These are phyloP conservation scores for Ormia ochracea DNA, from an alignment of 2,888 invertebrate genomes.

Conservation along the genomic window DNA sequence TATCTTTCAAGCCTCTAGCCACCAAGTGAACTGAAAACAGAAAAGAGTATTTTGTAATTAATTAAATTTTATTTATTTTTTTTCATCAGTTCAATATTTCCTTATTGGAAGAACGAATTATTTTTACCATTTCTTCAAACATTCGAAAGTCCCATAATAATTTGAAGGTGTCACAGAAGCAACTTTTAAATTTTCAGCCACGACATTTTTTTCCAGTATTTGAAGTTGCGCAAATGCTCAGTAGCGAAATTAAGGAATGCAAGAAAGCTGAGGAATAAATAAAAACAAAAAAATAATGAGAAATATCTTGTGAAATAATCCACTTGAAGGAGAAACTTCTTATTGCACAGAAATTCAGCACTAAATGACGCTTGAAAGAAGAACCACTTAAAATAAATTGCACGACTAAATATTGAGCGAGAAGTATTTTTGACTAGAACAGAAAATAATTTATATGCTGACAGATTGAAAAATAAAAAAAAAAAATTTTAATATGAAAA, in stretches of 20 bases:
- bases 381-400: conserved; percentile 1
- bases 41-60: no score
- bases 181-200: neutral
- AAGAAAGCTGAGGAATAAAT: neutral
- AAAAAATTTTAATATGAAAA: no score
- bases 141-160: conserved; percentile 13
- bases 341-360: neutral
- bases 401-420: neutral
- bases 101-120: neutral
- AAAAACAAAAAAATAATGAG: neutral
- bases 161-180: conserved; percentile 19
- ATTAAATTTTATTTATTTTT: no score
- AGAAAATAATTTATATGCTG: no score
- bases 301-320: conserved; percentile 18
- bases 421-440: neutral
- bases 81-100: neutral
- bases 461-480: no score
- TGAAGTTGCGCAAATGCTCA: neutral
- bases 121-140: neutral
- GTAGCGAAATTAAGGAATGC: neutral
- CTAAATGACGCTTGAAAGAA: conserved; percentile 1
- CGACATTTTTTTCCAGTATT: neutral
- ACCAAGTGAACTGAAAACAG: no score
- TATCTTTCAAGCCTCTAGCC: no score
- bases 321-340: neutral